A percentile compares a stretch with the other conserved stretches of the same genome.
Conservation (phyloP, 1,140 invertebrate genomes). For the Gonatopus flavifemur region DNA sequence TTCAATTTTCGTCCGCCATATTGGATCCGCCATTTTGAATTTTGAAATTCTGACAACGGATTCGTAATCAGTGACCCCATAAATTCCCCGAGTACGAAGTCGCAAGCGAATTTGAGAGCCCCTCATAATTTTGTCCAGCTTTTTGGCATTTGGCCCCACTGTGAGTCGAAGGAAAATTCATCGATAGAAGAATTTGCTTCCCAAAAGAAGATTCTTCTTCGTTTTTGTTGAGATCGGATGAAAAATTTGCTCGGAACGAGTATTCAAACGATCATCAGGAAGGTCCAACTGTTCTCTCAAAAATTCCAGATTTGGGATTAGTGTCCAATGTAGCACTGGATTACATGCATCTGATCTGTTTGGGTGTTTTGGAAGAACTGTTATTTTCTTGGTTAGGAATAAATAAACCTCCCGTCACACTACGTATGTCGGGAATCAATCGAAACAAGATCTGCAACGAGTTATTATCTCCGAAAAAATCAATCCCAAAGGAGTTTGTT, state of each 20-base stretch:
- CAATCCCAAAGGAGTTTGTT: conserved; percentile 35
- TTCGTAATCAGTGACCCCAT: too few relatives aligned
- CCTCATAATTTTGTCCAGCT: too few relatives aligned
- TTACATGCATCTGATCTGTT: conserved; percentile 12
- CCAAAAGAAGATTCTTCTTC: conserved; percentile 9
- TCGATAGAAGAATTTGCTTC: conserved; percentile 22
- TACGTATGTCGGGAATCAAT: too few relatives aligned
- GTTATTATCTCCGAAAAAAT: too few relatives aligned
- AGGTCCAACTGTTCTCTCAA: conserved; percentile 3
- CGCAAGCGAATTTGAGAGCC: too few relatives aligned
- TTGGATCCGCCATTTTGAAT: too few relatives aligned
- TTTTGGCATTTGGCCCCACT: too few relatives aligned
- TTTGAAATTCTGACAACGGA: too few relatives aligned
- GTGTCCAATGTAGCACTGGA: conserved; percentile 4
- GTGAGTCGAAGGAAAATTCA: neutral
- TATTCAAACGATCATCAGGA: conserved; percentile 1
- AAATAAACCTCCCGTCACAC: neutral
- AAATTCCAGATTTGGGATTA: conserved; percentile 14
- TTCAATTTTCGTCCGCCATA: too few relatives aligned
- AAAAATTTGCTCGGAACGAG: neutral
- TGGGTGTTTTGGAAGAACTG: conserved; percentile 5
- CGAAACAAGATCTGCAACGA: too few relatives aligned
- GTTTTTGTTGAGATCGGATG: neutral
- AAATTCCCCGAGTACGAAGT: too few relatives aligned
- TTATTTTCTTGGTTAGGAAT: conserved; percentile 4